Evolutionary conservation across 2,797 vertebrate genomes (phyloP), one percentile per base, ranked within the genome.

Genomic region (Rhynchonycteris naso): DNA sequence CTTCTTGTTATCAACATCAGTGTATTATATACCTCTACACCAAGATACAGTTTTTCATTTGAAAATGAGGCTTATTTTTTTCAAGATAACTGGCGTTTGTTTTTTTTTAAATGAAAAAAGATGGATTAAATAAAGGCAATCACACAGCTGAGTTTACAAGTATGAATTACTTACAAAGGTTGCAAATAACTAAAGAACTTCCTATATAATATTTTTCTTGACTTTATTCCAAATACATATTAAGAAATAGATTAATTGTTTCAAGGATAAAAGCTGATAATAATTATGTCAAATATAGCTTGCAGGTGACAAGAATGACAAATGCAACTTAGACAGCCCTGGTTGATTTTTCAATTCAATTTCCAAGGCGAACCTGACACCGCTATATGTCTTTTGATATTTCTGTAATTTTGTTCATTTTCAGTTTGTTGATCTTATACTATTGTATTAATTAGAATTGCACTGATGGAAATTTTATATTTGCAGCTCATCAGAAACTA

Each of bases 181-280:
- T 71, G 28, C 82, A 97, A 97, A 86, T 97, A 28, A 82, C 93
- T 79, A 16, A 47, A 96, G 58, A 90, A 74, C 69, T 88, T 96
- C 72, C 35, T 95, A 93, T 97, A 92, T 94, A 71, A 95, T 96
- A 97, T 94, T 97, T 97, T 96, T 65, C 86, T 96, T 96, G 93
- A 96, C 80, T 97, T 30, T 38, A 71, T 95, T 93, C 74, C 90
- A 97, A 96, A 95, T 76, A 90, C 93, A 96, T 85, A 75, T 61
- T 97, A 97, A 90, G 79, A 96, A 97, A 95, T 78, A 54, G 71
- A 96, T 95, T 93, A 83, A 96, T 96, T 97, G 21, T 91, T 98
- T 95, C 83, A 83, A 92, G 58, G 80, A 30, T 88, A 95, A 88
- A 96, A 61, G 43, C 56, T 81, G 35, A 94, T 96, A 93, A 95